Evolutionary conservation across 2,888 invertebrate genomes (phyloP), one percentile per base, ranked within the genome.

Genomic region (Xylophagus ater): DNA sequence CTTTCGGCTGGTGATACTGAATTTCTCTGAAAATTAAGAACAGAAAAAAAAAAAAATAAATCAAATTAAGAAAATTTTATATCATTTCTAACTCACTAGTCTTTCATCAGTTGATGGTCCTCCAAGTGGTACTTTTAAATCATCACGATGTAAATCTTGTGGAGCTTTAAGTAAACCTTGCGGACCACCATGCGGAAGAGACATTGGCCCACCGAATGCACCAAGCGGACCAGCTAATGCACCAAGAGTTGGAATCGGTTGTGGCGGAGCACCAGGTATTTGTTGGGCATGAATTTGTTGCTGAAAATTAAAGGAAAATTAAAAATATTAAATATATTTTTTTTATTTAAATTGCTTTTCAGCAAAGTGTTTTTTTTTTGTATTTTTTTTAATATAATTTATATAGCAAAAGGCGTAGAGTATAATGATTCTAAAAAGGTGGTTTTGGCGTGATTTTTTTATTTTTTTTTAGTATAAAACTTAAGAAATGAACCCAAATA

Each of bases 231-330:
- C 61, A 13, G 55, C 54, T 42, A 59, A 50, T 36, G 58, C 57
- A 54, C 66, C 73, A 48, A 65, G 66, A 45, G 63, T 69, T 51
- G 65, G 72, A 65, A 66, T 65, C 20, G 65, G 60, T 49, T 65
- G 65, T 50, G 66, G 60, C 44, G 69, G 70, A 39, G 69, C 65
- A 47, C 80, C 81, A 32, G 76, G 72, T 51, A 85, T 74, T 59
- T 84, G 86, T 57, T 85, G 83, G 50, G 85, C 86, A 66, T 88
- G 88, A 68, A 88, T 85, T 72, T 88, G 88, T 78, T 87, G 87
- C 86, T 87, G 71, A 36, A 62, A 54, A 28, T 35, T 38, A 20
- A 19, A 32, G 15, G 10, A 10, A 17, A 37, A 37, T 10, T 15
- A 30, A 40, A 18, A 26, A 33, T 14, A 28, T 12, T 14, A 26